Base-by-base conservation (phyloP, 30 jellyfish, hydroid and myxozoan genomes). In the Hydractinia echinata region DNA sequence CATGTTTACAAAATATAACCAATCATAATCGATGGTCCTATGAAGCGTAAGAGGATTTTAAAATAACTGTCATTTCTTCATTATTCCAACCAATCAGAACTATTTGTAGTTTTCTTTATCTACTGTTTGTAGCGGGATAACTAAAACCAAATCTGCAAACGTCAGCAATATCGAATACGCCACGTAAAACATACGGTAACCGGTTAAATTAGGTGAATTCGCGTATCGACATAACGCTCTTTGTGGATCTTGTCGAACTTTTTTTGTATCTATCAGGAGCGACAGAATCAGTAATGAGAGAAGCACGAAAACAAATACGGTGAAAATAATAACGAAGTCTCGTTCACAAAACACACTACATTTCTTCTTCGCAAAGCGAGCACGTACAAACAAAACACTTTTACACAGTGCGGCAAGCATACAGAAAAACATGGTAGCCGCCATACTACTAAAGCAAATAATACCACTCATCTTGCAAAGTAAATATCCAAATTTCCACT, bases 401-500 rank as follows among this genome's bases (percentile, higher is more conserved):
- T 93, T 93, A 10, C 82, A 76, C 50, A 93, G 72, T n/a, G 99
- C 81, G 44, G 99, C 96, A 11, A 93, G 67, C 10, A 83, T 85
- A 67, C 91, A 83, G 50, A 86, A 76, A 4, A 94, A 64, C 96
- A 93, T 93, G 9, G 96, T 93, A 52, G 81, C 61, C 7, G 81
- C 89, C 94, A 93, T 85, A 90, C 94, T 77, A 11, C 80, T 56
- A 79, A 93, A 93, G 84, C 99, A 93, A 15, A 93, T 64, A 16
- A 81, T 60, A 50, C 99, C 99, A 18, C 96, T 87, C 76, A 84
- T 82, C 68, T 93, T 93, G 88, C 99, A 93, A 3, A 93, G 79
- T 8, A 88, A 80, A 74, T 82, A 93, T 55, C 99, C 99, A 82
- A 74, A 93, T 49, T 85, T 88, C 99, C 99, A 93, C 79, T 93